Evolutionary conservation across 1,140 invertebrate species (phyloP), one percentile per base, ranked within the genome.

Genomic region (Copidosoma floridanum): DNA sequence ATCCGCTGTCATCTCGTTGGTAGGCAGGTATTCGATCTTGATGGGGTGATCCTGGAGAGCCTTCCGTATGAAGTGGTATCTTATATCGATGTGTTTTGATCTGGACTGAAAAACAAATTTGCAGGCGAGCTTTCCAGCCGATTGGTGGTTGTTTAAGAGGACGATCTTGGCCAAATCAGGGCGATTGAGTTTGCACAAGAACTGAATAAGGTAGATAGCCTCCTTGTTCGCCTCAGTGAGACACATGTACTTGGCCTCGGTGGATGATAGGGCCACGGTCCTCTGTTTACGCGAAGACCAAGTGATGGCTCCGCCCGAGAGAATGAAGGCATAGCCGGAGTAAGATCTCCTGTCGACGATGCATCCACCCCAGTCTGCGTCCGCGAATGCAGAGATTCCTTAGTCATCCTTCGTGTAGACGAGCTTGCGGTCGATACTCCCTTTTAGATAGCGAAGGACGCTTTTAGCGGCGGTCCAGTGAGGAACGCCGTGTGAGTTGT

Each of bases 391-490:
- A 21, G 55, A 38, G 10, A 61, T 37, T n/a, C 11, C 26, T n/a
- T 54, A 23, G 10, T 32, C 2, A 23, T 7, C 50, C 10, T 38
- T 38, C 27, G 1, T 23, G 4, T 23, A 29, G 29, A 2, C 37
- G 21, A 14, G 14, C 18, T 14, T 41, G 0, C 27, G 29, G 18
- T 41, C 12, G 8, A 5, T 14, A 2, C 32, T 57, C 7, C 67
- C 61, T 48, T 69, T 67, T 26, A 80, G 50, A 43, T 78, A 78
- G 2, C 64, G 47, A 5, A 65, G 37, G 8, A 71, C 44, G 24
- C 68, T 47, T 57, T 72, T 70, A 7, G 61, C 41, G 58, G 64
- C 63, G 18, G 59, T 65, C 66, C 68, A 72, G 23, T 66, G 53
- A 7, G 46, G 27, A 52, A 57, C 32, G 4, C 44, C 54, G 7